These are phyloP conservation scores for Rallus crepitans DNA, from an alignment of 2,797 vertebrate species.

Conservation along the genomic window DNA sequence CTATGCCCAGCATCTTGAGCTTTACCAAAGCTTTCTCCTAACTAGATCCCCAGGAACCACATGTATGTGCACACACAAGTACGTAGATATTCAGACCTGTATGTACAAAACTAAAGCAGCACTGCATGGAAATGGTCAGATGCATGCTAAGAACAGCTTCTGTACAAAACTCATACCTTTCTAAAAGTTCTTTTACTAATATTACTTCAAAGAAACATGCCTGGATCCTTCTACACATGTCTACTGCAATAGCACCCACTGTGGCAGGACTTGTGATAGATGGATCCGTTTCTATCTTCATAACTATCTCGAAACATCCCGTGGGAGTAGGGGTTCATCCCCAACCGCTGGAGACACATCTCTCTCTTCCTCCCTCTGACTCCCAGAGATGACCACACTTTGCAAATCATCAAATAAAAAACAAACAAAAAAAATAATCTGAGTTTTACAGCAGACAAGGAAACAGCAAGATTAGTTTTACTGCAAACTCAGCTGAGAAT, in stretches of 20 bases:
- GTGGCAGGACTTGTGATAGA: not conserved
- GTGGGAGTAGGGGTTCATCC: not conserved
- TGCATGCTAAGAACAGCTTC: not conserved
- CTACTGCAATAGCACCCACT: fast-evolving
- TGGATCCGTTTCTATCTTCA: no score
- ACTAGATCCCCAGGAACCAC: not conserved
- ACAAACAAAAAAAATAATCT: not conserved
- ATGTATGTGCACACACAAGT: not conserved
- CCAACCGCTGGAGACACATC: not conserved
- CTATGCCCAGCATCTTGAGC: not conserved
- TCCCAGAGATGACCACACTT: not conserved
- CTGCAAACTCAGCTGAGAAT: not conserved
- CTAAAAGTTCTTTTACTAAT: not conserved
- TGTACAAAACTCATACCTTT: not conserved
- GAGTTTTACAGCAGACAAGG: not conserved
- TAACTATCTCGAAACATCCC: not conserved
- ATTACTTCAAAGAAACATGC: not conserved
- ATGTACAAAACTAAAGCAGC: not conserved
- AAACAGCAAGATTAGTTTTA: not conserved
- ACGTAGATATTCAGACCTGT: not conserved
- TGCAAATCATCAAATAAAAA: not conserved
- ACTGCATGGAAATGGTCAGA: not conserved
- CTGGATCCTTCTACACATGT: not conserved
- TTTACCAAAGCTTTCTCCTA: not conserved
- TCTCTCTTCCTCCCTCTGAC: not conserved